These are phyloP conservation scores for Cecropterus lyciades DNA, from an alignment of 1,140 invertebrate genomes.

Conservation along the genomic window DNA sequence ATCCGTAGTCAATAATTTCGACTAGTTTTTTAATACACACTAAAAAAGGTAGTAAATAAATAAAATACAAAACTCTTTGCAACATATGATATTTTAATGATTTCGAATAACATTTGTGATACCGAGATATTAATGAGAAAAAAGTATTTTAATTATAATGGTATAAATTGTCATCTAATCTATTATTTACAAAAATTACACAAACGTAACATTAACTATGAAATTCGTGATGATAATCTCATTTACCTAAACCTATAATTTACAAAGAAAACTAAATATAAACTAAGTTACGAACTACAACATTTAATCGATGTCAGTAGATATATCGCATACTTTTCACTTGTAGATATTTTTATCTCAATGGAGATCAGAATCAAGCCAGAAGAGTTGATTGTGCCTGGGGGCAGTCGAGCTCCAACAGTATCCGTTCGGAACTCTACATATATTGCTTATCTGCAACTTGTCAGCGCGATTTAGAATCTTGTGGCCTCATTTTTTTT, in stretches of 20 bases:
- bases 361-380: no score
- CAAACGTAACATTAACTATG: conserved; percentile 26
- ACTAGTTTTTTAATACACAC: no score
- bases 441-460: no score
- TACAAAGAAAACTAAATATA: conserved; percentile 1
- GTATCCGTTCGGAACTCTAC: no score
- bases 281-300: background rate
- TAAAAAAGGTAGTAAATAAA: conserved; percentile 36
- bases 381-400: no score
- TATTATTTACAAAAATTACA: conserved; percentile 33
- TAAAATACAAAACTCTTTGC: conserved; percentile 43
- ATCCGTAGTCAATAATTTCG: no score
- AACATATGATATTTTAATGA: conserved; percentile 46
- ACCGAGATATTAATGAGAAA: conserved; percentile 21
- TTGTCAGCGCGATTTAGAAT: no score
- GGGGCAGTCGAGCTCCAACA: no score
- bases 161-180: background rate
- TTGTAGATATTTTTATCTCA: no score
- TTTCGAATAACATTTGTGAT: conserved; percentile 23
- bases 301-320: conserved; percentile 2
- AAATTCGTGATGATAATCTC: conserved; percentile 50
- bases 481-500: no score
- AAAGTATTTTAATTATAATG: conserved; percentile 8
- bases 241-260: conserved; percentile 23
- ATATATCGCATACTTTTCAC: no score